Base-by-base conservation (phyloP, 2,888 invertebrate genomes). In the Adelphocoris suturalis region DNA sequence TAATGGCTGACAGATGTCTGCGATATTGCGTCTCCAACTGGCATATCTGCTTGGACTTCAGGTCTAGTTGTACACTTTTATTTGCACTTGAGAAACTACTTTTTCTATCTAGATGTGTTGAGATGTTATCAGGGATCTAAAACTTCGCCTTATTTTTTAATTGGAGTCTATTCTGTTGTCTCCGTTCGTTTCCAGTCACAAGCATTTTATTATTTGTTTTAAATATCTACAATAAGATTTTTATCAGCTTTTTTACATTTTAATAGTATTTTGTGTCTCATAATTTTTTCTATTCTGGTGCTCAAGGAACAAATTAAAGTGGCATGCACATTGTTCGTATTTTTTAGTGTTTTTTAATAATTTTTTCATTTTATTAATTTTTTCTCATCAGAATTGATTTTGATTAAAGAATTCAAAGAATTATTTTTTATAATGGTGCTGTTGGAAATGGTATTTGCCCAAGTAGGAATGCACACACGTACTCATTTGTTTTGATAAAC, bases 21-120 rank as follows among this genome's bases (percentile, higher is more conserved):
- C 90, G 91, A 91, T 88, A 91, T 91, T 68, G 90, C 91, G 82
- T 91, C 91, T 89, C 91, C 91, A 78, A 91, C 90, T 84, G 91
- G 91, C 91, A 90, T 92, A 90, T 91, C 92, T 86, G 92, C 92
- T 91, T 92, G 92, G 92, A 92, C 91, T 81, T 91, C 92, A 92
- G 92, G 92, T 91, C 89, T 90, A 89, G 81, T 81, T 86, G 75
- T 61, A 75, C 61, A 75, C 68, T 90, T 28, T 86, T 52, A 85
- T 85, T 88, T 47, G 84, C 84, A 82, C 76, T 89, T 89, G 75
- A 55, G 75, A 87, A 76, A 87, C 37, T 87, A 23, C 23, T 76
- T 80, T 87, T 78, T 78, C 81, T 78, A 80, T 88, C 81, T 78
- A 88, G 81, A 81, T 81, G 88, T 88, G 88, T 88, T 55, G 86